Evolutionary conservation across 2,888 invertebrate species (phyloP), one percentile per base, ranked within the genome.

Genomic region (Mythimna ferrago): DNA sequence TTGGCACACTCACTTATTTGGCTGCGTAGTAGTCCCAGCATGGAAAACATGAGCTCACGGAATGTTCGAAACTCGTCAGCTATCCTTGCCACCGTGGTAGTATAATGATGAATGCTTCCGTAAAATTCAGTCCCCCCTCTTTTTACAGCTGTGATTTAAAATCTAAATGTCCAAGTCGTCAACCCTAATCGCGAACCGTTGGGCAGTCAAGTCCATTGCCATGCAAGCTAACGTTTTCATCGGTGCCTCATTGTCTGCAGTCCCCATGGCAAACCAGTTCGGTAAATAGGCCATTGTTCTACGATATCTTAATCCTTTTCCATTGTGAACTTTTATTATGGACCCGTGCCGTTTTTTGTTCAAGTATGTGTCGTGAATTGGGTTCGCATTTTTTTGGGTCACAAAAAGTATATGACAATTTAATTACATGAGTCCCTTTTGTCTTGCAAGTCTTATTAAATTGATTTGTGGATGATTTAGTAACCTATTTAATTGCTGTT

Each of bases 271-370:
- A 74, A 78, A 84, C 80, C 82, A 74, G 84, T 84, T 76, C 79
- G 78, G 80, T 84, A 88, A 90, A 91, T 90, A 86, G 87, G 84
- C 87, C 71, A 85, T 86, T 85, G 84, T 81, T 86, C 75, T 79
- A 78, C 78, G 71, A 86, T 85, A 85, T 84, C 86, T 88, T 82
- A 81, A 85, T 88, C 79, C 80, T 80, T 82, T 66, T 19, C 78
- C 83, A 70, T 78, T 77, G 73, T 79, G 68, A 56, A 70, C 61
- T 76, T 81, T 82, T 83, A 74, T 62, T 79, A 60, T 32, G 16
- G 66, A 21, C 32, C 32, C 6, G 61, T 60, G 51, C 68, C 64
- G 32, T 66, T 77, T 82, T 77, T 82, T 70, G 57, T 60, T 48
- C 6, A 26, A 14, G 57, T 67, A 66, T 69, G 62, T 63, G n/a